Percentiles rank a stretch among this genome's conserved stretches.
Evolutionary conservation across 2,113 vertebrate species (phyloP).

Genomic region (Ochotona princeps): DNA sequence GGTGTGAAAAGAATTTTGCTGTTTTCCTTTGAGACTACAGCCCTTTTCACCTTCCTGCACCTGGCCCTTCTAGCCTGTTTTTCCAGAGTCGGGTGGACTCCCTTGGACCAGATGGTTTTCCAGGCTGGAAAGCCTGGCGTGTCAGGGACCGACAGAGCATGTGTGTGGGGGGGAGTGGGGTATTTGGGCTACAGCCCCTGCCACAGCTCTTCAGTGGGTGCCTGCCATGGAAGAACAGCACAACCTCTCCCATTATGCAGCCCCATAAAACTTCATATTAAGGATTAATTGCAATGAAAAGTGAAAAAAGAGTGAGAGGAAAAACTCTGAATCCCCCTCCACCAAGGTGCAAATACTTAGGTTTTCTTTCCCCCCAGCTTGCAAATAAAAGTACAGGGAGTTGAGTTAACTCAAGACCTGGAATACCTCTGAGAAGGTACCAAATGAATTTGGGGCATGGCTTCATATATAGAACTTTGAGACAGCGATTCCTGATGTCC

Average conservation of each 20-base stretch:
- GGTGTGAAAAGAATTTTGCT: conserved; percentile 66
- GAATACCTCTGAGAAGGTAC: background rate
- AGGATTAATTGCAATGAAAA: background rate
- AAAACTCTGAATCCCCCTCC: background rate
- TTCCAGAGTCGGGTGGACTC: background rate
- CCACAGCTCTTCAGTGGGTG: background rate
- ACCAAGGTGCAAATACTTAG: no score
- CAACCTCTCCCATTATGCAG: background rate
- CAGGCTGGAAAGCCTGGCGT: background rate
- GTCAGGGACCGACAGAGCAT: no score
- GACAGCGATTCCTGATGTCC: background rate
- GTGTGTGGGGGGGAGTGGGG: background rate
- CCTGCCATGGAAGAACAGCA: background rate
- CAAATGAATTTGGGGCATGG: background rate
- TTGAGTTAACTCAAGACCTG: background rate
- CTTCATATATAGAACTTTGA: background rate
- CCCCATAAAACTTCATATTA: background rate
- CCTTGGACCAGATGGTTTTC: background rate
- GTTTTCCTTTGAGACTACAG: conserved; percentile 71
- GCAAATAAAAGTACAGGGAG: conserved; percentile 18
- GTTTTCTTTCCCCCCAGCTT: background rate
- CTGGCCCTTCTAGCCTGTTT: background rate
- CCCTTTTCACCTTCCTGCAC: conserved; percentile 56
- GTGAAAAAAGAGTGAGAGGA: background rate
- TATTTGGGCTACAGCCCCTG: background rate